A percentile compares a stretch with the other conserved stretches of the same genome.
Evolutionary conservation across 2,797 vertebrate species (phyloP).

Genomic region (Phoxinus dragarum): DNA sequence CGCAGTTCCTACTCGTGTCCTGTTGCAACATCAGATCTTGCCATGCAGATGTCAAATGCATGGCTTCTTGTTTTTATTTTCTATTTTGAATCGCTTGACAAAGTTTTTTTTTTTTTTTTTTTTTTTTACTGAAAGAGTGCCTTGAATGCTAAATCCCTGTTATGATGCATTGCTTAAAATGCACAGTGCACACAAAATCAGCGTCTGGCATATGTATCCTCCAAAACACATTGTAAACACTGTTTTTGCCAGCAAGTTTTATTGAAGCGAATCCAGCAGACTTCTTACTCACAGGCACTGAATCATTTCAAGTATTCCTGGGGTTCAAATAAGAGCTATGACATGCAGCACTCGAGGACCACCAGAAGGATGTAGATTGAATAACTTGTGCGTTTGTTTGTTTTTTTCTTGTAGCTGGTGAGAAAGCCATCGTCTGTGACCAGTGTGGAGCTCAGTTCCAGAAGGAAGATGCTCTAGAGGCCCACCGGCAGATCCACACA

Average conservation of each 20-base stretch:
- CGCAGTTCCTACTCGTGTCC: slow-evolving; percentile 1
- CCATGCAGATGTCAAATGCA: neutral
- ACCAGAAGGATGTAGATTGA: slow-evolving; percentile 2
- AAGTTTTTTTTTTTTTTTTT: neutral
- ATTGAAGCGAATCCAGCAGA: slow-evolving; percentile 27
- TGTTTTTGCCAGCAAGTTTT: slow-evolving; percentile 13
- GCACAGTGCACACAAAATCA: slow-evolving; percentile 15
- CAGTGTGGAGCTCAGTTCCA: slow-evolving; percentile 98
- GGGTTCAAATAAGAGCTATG: neutral
- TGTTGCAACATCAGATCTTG: slow-evolving; percentile 32
- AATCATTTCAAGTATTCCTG: neutral
- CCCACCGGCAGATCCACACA: slow-evolving; percentile 93
- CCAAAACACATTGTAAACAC: slow-evolving; percentile 2
- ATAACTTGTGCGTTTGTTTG: neutral
- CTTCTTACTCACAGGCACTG: neutral
- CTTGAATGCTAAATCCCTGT: slow-evolving; percentile 15
- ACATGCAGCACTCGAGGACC: neutral
- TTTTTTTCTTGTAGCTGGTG: slow-evolving; percentile 81
- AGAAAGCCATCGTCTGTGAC: slow-evolving; percentile 96
- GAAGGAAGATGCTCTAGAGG: slow-evolving; percentile 94
- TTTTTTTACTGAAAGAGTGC: neutral
- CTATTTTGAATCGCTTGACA: neutral
- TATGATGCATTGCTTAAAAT: slow-evolving; percentile 6
- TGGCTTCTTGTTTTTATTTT: slow-evolving; percentile 19
- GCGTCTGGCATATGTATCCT: neutral